phyloP scores from a whole-genome alignment of 30 jellyfish, hydroid and myxozoan species.

The Hydra vulgaris region DNA sequence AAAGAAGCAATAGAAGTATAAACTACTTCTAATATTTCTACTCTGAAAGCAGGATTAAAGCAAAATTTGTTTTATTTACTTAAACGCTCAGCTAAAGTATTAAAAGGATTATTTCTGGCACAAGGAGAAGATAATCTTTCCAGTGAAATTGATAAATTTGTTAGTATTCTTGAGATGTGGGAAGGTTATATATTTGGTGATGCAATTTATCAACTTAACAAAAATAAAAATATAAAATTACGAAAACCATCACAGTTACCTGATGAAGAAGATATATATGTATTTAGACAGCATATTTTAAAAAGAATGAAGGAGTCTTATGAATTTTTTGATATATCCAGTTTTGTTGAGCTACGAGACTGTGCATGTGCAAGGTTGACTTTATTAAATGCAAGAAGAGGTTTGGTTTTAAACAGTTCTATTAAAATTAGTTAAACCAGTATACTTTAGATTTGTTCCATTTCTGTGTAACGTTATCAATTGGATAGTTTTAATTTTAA shows the following conservation, averaged over 20 bases:
- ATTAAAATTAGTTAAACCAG: neutral
- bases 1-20: constrained; percentile 11
- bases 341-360: constrained; percentile 20
- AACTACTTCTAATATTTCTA: neutral
- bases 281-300: neutral
- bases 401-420: neutral
- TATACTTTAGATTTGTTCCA: neutral
- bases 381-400: constrained; percentile 22
- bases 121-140: neutral
- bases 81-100: constrained; percentile 17
- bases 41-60: constrained; percentile 16
- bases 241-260: constrained; percentile 14
- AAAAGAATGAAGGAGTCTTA: neutral
- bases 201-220: constrained; percentile 12
- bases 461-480: neutral
- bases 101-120: constrained; percentile 7
- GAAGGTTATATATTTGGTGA: constrained; percentile 22
- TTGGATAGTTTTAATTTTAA: neutral
- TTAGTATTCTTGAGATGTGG: constrained; percentile 13
- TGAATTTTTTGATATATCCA: constrained; percentile 12
- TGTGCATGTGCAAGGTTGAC: constrained; percentile 18
- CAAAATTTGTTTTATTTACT: constrained; percentile 12
- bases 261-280: constrained; percentile 8
- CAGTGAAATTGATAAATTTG: constrained; percentile 11
- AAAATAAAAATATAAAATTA: constrained; percentile 5